Evolutionary conservation across 37 sponge, comb jelly and placozoan genomes (phyloP), one percentile per base, ranked within the genome.

Genomic region (Tethya wilhelma): DNA sequence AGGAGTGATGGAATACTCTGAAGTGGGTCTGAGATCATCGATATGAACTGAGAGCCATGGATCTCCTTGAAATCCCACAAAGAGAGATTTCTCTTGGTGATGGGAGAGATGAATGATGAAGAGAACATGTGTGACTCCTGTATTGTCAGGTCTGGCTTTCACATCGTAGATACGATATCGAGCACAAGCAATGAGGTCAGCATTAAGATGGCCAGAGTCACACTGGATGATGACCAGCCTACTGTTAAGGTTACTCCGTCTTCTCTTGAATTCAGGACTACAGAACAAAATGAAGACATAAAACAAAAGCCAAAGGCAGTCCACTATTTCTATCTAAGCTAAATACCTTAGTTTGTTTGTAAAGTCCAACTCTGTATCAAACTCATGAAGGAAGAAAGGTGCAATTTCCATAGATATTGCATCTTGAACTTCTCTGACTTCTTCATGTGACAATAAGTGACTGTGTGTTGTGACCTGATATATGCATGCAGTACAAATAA

Each of bases 181-280:
- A 38, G 93, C 93, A 77, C 97, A 96, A 11, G 97, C 90, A 56
- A 96, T 84, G 39, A 96, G 86, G 69, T 96, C 83, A 55, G 70
- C 80, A 71, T 85, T 87, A 28, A 84, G 32, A 57, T 93, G 86
- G 7, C 97, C 97, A 67, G 81, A 80, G 53, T 90, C 93, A 82
- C 97, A 96, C 73, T 93, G 93, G 12, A 95, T 79, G 30, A 95
- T 60, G 7, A 93, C 56, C 5, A 93, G 80, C 33, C 67, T 53
- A 17, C 38, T 25, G 29, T 74, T n/a, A n/a, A n/a, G n/a, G n/a
- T n/a, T n/a, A n/a, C n/a, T n/a, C n/a, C n/a, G n/a, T n/a, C n/a
- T n/a, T n/a, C 68, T 46, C 56, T 58, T 65, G 43, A 84, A 84
- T 56, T 30, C 37, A 17, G 71, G 81, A 5, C 81, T 80, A 44